Evolutionary conservation across 2,113 vertebrate genomes (phyloP).

Genomic region (Cromileptes altivelis): DNA sequence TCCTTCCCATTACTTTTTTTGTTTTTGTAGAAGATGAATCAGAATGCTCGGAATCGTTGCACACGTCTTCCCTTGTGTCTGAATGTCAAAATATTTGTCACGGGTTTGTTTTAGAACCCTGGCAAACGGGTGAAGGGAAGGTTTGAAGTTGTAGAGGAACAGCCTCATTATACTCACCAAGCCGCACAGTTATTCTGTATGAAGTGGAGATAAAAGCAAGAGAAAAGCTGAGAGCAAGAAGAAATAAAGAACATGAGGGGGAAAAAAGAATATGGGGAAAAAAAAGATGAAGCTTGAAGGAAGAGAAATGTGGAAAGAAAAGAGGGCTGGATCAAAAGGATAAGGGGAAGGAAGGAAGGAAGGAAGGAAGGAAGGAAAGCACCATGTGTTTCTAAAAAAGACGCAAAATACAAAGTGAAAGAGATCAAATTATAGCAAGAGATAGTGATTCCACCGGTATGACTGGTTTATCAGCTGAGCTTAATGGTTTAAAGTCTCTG

Average conservation of each 20-base stretch:
- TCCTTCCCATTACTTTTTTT: constrained; percentile 31
- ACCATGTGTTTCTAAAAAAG: constrained; percentile 74
- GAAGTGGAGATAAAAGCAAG: constrained; percentile 86
- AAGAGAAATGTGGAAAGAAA: constrained; percentile 74
- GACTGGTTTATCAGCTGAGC: constrained; percentile 74
- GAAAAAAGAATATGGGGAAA: constrained; percentile 55
- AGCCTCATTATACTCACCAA: constrained; percentile 86
- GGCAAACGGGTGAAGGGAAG: constrained; percentile 74
- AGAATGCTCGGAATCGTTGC: constrained; percentile 59
- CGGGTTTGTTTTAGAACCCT: constrained; percentile 81
- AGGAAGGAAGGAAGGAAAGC: constrained; percentile 58
- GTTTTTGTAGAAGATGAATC: constrained; percentile 61
- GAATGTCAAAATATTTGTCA: constrained; percentile 87
- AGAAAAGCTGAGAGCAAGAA: constrained; percentile 81
- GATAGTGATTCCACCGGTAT: constrained; percentile 63
- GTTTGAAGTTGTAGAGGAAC: constrained; percentile 85
- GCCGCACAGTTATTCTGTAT: constrained; percentile 83
- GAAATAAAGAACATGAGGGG: constrained; percentile 69
- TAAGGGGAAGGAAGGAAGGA: constrained; percentile 60
- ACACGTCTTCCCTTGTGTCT: constrained; percentile 75
- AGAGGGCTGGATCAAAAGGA: constrained; percentile 77
- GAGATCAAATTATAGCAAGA: constrained; percentile 72
- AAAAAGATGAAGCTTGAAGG: constrained; percentile 72
- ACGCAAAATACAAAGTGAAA: constrained; percentile 72
- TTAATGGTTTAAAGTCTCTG: constrained; percentile 73